These are phyloP conservation scores for Varroa destructor DNA, from an alignment of 1,140 invertebrate genomes.

Conservation along the genomic window DNA sequence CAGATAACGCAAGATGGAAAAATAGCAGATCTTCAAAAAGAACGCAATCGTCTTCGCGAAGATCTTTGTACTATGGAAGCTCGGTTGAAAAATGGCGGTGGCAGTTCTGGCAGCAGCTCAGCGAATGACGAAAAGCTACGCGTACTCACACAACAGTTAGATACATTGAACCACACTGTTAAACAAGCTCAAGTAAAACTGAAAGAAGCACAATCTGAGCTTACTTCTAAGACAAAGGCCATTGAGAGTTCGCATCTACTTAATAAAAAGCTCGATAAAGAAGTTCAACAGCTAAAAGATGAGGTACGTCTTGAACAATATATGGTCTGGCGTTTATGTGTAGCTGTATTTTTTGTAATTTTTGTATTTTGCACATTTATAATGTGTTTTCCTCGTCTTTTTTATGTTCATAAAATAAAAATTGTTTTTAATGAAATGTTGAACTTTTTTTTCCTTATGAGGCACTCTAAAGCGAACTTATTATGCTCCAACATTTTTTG, in stretches of 20 bases:
- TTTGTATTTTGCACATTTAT: no score
- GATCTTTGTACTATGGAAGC: constrained; percentile 1
- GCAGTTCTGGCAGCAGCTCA: neutral
- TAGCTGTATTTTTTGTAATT: no score
- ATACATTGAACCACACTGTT: constrained; percentile 19
- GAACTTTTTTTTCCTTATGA: no score
- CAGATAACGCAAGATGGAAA: constrained; percentile 22
- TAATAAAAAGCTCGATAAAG: constrained; percentile 42
- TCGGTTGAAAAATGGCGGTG: neutral
- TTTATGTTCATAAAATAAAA: no score
- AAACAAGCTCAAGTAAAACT: constrained; percentile 12
- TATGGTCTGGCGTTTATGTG: no score
- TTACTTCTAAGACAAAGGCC: constrained; percentile 14
- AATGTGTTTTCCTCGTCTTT: no score
- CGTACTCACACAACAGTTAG: constrained; percentile 12
- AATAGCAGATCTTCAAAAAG: constrained; percentile 17
- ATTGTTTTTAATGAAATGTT: no score
- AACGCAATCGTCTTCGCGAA: constrained; percentile 6
- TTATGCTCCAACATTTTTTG: no score
- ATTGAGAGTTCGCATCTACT: constrained; percentile 25
- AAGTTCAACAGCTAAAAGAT: constrained; percentile 32
- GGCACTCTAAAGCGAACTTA: no score
- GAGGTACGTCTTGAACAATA: constrained; percentile 26
- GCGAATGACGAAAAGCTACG: constrained; percentile 21
- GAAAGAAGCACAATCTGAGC: constrained; percentile 15